phyloP scores from a whole-genome alignment of 35 echinoderm and acorn worm genomes.

The Lytechinus pictus region DNA sequence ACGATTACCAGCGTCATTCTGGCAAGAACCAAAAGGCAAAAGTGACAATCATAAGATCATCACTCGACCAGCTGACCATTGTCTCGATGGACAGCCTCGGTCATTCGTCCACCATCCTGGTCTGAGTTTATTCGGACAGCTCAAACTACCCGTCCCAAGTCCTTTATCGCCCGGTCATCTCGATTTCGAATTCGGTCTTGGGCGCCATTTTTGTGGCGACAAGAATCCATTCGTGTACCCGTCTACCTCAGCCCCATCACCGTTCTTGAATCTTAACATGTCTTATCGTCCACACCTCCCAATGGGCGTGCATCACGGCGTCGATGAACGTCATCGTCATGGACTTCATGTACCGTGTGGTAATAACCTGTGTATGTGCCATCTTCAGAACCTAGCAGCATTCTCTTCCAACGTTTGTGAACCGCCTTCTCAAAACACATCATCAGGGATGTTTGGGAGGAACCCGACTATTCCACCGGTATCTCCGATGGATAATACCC shows the following conservation, averaged over 20 bases:
- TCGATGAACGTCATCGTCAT: constrained; percentile 37
- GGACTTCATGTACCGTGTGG: constrained; percentile 41
- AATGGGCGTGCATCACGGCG: background rate
- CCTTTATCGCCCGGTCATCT: constrained; percentile 2
- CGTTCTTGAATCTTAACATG: constrained; percentile 40
- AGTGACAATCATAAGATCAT: constrained; percentile 77
- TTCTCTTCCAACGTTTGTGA: constrained; percentile 23
- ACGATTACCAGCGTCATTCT: constrained; percentile 80
- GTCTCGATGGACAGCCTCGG: constrained; percentile 10
- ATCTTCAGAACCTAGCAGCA: constrained; percentile 34
- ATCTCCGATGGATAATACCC: background rate
- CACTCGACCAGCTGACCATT: constrained; percentile 24
- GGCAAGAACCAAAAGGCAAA: constrained; percentile 73
- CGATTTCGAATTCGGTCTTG: constrained; percentile 46
- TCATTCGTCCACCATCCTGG: constrained; percentile 48
- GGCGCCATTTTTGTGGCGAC: constrained; percentile 30
- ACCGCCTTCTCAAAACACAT: background rate
- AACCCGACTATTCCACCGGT: constrained; percentile 17
- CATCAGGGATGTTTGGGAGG: constrained; percentile 24
- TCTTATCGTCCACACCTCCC: constrained; percentile 29
- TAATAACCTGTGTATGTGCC: constrained; percentile 30
- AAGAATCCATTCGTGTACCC: constrained; percentile 47
- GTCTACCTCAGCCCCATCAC: constrained; percentile 33
- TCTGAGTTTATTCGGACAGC: constrained; percentile 41
- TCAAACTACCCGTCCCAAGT: constrained; percentile 15